A percentile compares a stretch with the other conserved stretches of the same genome.
These are phyloP conservation scores for Rhagoletis pomonella DNA, from an alignment of 1,140 invertebrate species.

Conservation along the genomic window DNA sequence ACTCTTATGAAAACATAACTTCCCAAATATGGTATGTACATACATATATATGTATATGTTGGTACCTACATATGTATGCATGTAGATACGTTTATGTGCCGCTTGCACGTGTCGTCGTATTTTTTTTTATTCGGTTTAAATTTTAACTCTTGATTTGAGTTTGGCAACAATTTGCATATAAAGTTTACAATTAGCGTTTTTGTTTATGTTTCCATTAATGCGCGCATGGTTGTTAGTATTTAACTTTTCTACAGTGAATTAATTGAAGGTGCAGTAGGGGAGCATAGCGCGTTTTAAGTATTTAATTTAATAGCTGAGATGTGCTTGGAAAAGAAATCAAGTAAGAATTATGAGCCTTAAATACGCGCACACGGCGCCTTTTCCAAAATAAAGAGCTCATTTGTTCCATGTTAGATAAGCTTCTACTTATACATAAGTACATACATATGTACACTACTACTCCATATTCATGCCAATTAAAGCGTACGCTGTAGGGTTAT, in stretches of 20 bases:
- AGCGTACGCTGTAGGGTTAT: too few species aligned
- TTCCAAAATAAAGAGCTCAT: too few species aligned
- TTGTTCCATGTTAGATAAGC: too few species aligned
- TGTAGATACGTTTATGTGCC: neutral
- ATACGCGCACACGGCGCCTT: too few species aligned
- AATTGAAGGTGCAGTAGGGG: neutral
- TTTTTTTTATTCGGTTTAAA: neutral
- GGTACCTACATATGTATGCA: neutral
- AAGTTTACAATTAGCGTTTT: conserved; percentile 21
- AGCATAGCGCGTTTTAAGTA: neutral
- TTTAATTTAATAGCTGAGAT: neutral
- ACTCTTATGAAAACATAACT: too few species aligned
- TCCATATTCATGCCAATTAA: too few species aligned
- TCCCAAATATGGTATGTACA: neutral
- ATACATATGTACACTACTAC: too few species aligned
- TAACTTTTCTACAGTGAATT: neutral
- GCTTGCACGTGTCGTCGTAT: conserved; percentile 5
- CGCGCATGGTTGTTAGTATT: neutral
- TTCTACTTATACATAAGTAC: too few species aligned
- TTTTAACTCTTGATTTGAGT: conserved; percentile 27
- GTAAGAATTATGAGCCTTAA: too few species aligned
- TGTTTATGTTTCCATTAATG: conserved; percentile 38
- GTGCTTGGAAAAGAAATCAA: too few species aligned
- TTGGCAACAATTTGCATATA: conserved; percentile 2
- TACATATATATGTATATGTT: neutral